phyloP scores from a whole-genome alignment of 92 coral and sea anemone genomes.

The Epizoanthus illoricatus region DNA sequence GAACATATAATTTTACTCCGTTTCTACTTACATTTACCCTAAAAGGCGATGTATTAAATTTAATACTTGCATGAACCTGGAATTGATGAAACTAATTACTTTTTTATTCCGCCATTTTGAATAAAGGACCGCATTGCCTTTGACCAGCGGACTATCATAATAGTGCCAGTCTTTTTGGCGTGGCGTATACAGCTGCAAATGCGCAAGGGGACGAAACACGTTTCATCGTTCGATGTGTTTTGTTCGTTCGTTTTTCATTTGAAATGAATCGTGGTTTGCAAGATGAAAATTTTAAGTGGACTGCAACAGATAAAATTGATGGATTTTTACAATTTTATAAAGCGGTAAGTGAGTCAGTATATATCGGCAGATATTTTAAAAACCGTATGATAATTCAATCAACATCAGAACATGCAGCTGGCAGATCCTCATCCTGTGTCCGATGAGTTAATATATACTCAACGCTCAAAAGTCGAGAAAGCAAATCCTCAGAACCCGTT shows the following conservation, averaged over 20 bases:
- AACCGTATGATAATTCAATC: no score
- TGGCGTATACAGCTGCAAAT: background rate
- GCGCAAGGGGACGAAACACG: background rate
- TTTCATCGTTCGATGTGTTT: background rate
- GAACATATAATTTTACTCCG: no score
- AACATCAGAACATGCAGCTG: no score
- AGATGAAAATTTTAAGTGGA: slow-evolving; percentile 46
- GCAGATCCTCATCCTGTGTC: no score
- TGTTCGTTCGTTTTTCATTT: background rate
- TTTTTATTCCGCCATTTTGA: background rate
- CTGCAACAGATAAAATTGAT: slow-evolving; percentile 81
- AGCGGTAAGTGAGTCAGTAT: slow-evolving; percentile 63
- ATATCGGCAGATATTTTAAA: no score
- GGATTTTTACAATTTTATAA: slow-evolving; percentile 75
- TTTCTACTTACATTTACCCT: no score
- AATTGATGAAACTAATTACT: no score
- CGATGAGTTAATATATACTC: no score
- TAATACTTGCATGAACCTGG: no score
- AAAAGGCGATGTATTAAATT: no score
- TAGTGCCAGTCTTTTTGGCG: slow-evolving; percentile 12
- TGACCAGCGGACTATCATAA: slow-evolving; percentile 13
- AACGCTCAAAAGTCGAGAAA: no score
- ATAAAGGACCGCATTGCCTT: background rate
- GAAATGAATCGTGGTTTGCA: slow-evolving; percentile 4
- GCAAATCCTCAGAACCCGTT: no score